These are phyloP conservation scores for Myotis lucifugus DNA, from an alignment of 2,113 vertebrate species.

Conservation along the genomic window DNA sequence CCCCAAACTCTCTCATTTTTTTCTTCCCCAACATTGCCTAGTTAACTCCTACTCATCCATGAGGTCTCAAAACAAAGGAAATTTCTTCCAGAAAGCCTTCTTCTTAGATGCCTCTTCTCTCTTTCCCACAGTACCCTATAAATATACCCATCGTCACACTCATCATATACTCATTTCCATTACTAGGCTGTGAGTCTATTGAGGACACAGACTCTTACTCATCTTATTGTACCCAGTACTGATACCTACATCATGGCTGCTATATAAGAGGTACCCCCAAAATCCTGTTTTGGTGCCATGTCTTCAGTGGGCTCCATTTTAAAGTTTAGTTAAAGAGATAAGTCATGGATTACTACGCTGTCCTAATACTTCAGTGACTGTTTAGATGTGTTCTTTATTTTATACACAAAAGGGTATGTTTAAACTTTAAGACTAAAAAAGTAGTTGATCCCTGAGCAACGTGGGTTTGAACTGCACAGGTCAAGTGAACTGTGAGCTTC, in stretches of 20 bases:
- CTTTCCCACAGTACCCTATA: neutral
- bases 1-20: neutral
- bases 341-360: neutral
- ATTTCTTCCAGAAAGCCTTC: neutral
- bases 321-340: neutral
- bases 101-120: neutral
- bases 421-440: conserved; percentile 43
- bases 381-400: conserved; percentile 4
- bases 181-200: neutral
- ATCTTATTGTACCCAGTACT: neutral
- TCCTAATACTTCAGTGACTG: neutral
- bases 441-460: neutral
- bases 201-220: neutral
- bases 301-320: neutral
- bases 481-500: neutral
- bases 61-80: neutral
- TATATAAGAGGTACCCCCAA: neutral
- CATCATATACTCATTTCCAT: neutral
- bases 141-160: neutral
- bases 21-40: neutral
- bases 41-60: neutral
- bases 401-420: neutral
- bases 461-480: neutral
- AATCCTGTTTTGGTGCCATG: neutral
- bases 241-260: neutral